Evolutionary conservation across 2,113 vertebrate genomes (phyloP).

Genomic region (Sakesphorus luctuosus): DNA sequence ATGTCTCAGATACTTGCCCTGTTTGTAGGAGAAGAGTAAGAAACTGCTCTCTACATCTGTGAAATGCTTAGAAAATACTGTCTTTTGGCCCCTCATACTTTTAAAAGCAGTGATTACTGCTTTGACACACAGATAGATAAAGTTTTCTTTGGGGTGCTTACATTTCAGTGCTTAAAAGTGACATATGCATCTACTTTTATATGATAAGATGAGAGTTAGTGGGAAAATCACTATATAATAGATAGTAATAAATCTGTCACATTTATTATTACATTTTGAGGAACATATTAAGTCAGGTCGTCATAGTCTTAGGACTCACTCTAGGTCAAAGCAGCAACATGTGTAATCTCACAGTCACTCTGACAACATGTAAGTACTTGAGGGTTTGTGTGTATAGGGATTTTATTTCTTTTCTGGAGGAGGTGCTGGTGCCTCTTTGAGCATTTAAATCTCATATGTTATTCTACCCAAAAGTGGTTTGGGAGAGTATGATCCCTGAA

Average conservation of each 20-base stretch:
- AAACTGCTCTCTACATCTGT: not conserved
- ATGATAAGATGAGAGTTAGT: not conserved
- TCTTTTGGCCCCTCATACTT: not conserved
- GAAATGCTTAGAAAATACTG: not conserved
- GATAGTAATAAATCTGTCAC: not conserved
- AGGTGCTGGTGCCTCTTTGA: not conserved
- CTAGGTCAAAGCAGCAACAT: not conserved
- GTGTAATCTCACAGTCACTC: not conserved
- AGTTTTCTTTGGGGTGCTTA: not conserved
- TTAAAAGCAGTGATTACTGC: not conserved
- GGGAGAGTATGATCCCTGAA: not conserved
- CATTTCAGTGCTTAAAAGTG: not conserved
- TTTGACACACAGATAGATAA: not conserved
- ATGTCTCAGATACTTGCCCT: not conserved
- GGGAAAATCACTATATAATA: not conserved
- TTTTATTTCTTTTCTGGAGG: conserved; percentile 22
- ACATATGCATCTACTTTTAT: not conserved
- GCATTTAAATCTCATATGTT: not conserved
- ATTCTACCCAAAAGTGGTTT: not conserved
- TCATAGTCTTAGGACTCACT: not conserved
- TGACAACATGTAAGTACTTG: not conserved
- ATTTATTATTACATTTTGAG: conserved; percentile 15
- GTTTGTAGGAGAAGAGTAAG: not conserved
- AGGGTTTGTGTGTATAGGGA: not conserved
- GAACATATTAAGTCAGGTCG: not conserved